phyloP scores from a whole-genome alignment of 2,797 vertebrate species.

The Anolis apletophallus region DNA sequence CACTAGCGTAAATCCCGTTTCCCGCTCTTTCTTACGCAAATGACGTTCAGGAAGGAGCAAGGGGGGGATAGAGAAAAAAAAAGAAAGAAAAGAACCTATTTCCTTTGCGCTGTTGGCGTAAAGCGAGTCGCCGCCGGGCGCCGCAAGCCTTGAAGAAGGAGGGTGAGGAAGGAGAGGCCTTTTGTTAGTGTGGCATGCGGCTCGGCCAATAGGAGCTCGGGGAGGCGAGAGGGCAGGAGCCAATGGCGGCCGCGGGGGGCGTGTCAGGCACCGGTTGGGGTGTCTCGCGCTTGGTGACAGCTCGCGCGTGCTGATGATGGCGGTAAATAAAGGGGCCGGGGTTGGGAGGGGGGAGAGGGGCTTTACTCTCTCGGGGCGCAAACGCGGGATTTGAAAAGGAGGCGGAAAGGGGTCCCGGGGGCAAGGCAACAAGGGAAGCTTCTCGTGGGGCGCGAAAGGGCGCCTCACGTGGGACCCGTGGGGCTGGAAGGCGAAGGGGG shows the following conservation, averaged over 20 bases:
- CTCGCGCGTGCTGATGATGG: constrained; percentile 87
- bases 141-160: too few species aligned
- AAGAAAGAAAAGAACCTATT: not conserved
- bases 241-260: constrained; percentile 70
- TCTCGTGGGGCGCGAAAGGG: not conserved
- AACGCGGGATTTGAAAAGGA: not conserved
- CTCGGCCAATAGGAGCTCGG: not conserved
- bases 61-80: too few species aligned
- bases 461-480: not conserved
- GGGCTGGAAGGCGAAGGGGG: not conserved
- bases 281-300: constrained; percentile 84
- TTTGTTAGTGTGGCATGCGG: constrained; percentile 45
- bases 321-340: constrained; percentile 83
- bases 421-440: not conserved
- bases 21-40: not conserved
- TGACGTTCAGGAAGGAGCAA: not conserved
- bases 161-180: not conserved
- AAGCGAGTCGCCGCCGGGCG: not conserved
- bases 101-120: constrained; percentile 50
- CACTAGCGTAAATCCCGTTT: constrained; percentile 29
- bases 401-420: not conserved
- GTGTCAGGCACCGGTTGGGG: constrained; percentile 53
- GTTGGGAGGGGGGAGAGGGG: constrained; percentile 47
- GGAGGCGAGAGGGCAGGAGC: constrained; percentile 53
- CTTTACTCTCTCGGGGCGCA: constrained; percentile 30